Evolutionary conservation across 2,113 vertebrate species (phyloP).

Genomic region (Gambusia holbrooki): DNA sequence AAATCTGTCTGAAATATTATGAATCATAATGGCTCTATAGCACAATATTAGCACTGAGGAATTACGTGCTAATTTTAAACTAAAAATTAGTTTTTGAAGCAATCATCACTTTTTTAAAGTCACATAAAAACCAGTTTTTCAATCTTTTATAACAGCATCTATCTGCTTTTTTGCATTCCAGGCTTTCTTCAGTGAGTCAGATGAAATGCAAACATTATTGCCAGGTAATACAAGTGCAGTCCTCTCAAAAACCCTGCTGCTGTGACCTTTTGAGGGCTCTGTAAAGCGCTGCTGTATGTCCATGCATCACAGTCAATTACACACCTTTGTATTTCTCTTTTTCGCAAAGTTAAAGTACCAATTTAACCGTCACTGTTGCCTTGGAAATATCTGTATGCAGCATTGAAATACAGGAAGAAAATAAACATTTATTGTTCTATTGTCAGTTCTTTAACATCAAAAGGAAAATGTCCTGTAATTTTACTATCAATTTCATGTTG

Average conservation of each 20-base stretch:
- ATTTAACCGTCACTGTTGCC: neutral
- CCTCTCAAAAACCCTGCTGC: neutral
- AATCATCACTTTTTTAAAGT: neutral
- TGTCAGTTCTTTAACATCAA: neutral
- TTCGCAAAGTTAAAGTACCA: neutral
- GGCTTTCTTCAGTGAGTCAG: neutral
- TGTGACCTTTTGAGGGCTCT: neutral
- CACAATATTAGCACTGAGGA: neutral
- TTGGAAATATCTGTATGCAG: slow-evolving; percentile 1
- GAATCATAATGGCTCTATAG: neutral
- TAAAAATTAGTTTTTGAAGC: neutral
- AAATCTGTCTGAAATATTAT: neutral
- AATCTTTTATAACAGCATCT: neutral
- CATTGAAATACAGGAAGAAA: neutral
- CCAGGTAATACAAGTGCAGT: neutral
- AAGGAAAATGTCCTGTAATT: neutral
- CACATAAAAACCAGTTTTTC: neutral
- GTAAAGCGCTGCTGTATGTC: neutral
- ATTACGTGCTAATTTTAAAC: too few species aligned
- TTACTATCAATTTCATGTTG: neutral
- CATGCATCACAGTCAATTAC: neutral
- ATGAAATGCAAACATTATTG: slow-evolving; percentile 2
- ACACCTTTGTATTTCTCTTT: neutral
- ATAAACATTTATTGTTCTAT: neutral
- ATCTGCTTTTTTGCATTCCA: neutral